phyloP scores from a whole-genome alignment of 92 coral and sea anemone genomes.

The Nematostella vectensis region DNA sequence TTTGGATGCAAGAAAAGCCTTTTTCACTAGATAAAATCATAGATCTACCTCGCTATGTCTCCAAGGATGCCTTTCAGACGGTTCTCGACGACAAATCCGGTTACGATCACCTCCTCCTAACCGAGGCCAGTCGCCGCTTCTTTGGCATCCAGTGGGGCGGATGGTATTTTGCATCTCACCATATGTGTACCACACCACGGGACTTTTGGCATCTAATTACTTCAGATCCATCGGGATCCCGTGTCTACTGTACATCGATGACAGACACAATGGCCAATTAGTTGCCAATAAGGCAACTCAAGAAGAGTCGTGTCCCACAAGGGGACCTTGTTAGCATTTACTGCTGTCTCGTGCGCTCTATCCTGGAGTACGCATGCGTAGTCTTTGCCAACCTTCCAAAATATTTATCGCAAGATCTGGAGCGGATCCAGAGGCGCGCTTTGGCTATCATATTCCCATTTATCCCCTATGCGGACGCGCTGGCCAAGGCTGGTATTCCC shows the following conservation, averaged over 20 bases:
- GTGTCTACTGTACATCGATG: conserved; percentile 39
- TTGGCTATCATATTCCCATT: too few species aligned
- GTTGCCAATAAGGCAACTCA: too few species aligned
- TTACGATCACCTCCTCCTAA: background rate
- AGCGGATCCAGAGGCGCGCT: too few species aligned
- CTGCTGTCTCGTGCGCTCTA: too few species aligned
- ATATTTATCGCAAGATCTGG: too few species aligned
- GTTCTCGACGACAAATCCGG: conserved; percentile 10
- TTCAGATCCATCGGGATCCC: conserved; percentile 28
- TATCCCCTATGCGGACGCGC: too few species aligned
- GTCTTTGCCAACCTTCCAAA: too few species aligned
- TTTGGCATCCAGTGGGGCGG: conserved; percentile 53
- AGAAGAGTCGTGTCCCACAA: too few species aligned
- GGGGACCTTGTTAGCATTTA: too few species aligned
- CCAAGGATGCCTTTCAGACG: conserved; percentile 9
- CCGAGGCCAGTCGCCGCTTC: background rate
- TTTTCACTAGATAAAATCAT: background rate
- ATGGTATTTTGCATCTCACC: conserved; percentile 42
- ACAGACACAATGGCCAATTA: conserved; percentile 40
- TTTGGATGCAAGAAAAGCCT: conserved; percentile 15
- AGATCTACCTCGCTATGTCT: conserved; percentile 15
- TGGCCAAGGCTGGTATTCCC: too few species aligned
- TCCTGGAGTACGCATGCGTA: too few species aligned
- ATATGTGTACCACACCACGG: conserved; percentile 40
- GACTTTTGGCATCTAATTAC: conserved; percentile 31